Conservation (phyloP, 1,140 invertebrate genomes). For the Brachionus angularis region DNA sequence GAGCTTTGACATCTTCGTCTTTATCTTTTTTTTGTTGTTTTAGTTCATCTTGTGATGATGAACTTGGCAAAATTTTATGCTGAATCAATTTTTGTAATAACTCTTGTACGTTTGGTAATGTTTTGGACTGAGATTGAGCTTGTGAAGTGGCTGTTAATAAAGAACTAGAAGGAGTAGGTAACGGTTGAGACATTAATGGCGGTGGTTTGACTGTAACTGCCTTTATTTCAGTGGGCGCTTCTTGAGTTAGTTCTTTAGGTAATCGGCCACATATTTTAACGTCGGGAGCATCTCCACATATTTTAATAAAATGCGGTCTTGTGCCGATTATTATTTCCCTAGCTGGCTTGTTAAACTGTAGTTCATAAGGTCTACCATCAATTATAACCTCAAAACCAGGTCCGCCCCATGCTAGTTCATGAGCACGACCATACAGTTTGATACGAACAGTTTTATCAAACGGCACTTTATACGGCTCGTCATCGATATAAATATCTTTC, state of each 20-base stretch:
- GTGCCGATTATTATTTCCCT: slow-evolving; percentile 33
- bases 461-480: slow-evolving; percentile 66
- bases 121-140: background rate
- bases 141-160: background rate
- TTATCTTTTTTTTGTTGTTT: too few relatives aligned
- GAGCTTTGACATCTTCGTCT: slow-evolving; percentile 21
- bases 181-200: slow-evolving; percentile 8
- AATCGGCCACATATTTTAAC: slow-evolving; percentile 39
- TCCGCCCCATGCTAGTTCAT: slow-evolving; percentile 81
- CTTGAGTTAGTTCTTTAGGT: slow-evolving; percentile 20
- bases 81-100: background rate
- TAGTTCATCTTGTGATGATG: background rate
- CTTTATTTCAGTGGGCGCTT: slow-evolving; percentile 1
- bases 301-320: slow-evolving; percentile 13
- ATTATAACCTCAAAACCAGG: slow-evolving; percentile 76
- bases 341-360: slow-evolving; percentile 41
- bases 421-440: slow-evolving; percentile 68
- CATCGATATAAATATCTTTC: slow-evolving; percentile 82
- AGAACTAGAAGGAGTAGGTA: background rate
- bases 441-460: slow-evolving; percentile 73
- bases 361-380: slow-evolving; percentile 61
- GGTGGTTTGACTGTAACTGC: slow-evolving; percentile 7
- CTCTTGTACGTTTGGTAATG: slow-evolving; percentile 10
- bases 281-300: slow-evolving; percentile 30
- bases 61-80: background rate